A percentile compares a stretch with the other conserved stretches of the same genome.
Conservation (phyloP, 64 coral and sea anemone species). For the Porites lutea region DNA sequence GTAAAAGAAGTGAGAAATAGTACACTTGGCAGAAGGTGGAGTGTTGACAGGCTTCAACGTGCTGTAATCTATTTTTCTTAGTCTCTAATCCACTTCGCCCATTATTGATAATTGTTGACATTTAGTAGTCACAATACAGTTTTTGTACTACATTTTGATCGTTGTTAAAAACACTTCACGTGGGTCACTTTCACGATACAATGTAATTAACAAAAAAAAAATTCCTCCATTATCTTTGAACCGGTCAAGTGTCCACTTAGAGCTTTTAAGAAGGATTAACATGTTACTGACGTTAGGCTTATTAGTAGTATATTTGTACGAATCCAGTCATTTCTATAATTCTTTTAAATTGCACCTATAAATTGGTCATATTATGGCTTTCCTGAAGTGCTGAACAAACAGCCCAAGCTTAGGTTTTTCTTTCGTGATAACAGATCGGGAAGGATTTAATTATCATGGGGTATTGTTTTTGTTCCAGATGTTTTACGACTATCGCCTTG, state of each 20-base stretch:
- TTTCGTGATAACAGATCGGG: not conserved
- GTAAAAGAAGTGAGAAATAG: conserved; percentile 11
- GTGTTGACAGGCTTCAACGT: not conserved
- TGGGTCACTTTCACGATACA: not conserved
- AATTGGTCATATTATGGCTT: no score
- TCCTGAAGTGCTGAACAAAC: not conserved
- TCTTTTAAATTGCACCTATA: no score
- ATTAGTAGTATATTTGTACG: no score
- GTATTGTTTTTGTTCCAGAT: not conserved
- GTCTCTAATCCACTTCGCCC: conserved; percentile 27
- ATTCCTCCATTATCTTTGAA: no score
- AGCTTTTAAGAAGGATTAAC: no score
- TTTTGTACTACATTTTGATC: not conserved
- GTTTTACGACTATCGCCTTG: not conserved
- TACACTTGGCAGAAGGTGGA: not conserved
- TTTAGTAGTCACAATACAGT: not conserved
- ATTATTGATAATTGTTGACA: conserved; percentile 34
- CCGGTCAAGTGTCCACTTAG: no score
- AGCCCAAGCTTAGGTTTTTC: not conserved
- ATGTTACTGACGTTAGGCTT: no score
- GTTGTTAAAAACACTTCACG: not conserved
- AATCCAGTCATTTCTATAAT: no score
- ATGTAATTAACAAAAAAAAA: no score
- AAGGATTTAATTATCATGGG: not conserved
- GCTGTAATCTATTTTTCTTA: not conserved